Conservation (phyloP, 1,140 invertebrate species). For the Proales similis region DNA sequence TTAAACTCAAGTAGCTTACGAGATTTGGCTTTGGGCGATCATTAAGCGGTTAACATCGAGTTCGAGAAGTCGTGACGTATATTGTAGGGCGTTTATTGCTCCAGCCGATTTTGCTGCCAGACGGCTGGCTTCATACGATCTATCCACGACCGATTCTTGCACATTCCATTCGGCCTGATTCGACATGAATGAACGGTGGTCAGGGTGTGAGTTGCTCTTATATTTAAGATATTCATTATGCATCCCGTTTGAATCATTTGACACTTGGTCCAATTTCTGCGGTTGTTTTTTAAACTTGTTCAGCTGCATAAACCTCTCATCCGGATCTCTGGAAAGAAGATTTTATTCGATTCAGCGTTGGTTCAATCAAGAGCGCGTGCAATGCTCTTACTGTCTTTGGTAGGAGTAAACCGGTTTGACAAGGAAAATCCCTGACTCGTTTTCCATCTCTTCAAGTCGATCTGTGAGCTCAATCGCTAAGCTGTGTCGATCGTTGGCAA, state of each 20-base stretch:
- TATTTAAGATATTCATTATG: no score
- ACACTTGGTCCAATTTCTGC: no score
- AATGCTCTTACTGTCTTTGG: constrained; percentile 43
- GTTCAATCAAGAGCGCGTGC: background rate
- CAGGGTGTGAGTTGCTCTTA: constrained; percentile 2
- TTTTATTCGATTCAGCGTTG: background rate
- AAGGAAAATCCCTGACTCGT: constrained; percentile 51
- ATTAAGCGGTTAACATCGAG: constrained; percentile 53
- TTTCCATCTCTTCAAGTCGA: constrained; percentile 47
- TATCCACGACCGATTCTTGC: constrained; percentile 5
- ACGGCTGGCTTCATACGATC: constrained; percentile 1
- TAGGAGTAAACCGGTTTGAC: constrained; percentile 53
- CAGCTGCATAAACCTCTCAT: background rate
- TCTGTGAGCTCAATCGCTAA: constrained; percentile 48
- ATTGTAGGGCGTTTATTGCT: background rate
- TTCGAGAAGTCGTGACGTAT: constrained; percentile 49
- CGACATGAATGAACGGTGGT: background rate
- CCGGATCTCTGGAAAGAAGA: constrained; percentile 7
- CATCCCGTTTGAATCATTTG: no score
- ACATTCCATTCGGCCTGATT: background rate
- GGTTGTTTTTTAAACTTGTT: no score
- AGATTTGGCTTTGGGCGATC: constrained; percentile 52
- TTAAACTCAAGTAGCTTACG: no score
- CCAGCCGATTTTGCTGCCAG: background rate
- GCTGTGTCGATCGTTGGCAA: constrained; percentile 43